Evolutionary conservation across 2,113 vertebrate species (phyloP).

Genomic region (Leiothrix lutea): DNA sequence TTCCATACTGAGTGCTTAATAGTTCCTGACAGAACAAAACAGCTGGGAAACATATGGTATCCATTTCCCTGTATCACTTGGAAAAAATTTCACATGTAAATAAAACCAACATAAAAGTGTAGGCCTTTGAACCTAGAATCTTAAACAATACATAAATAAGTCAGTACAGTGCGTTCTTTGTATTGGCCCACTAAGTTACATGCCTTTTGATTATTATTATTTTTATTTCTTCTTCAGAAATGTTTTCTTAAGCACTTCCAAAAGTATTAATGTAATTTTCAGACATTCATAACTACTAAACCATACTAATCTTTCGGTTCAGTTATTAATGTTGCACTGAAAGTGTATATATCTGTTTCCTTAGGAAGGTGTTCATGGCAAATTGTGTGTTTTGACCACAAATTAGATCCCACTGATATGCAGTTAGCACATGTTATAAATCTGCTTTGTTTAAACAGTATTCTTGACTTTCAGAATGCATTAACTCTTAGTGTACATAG

Average conservation of each 20-base stretch:
- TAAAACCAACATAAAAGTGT: constrained; percentile 83
- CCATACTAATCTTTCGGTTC: constrained; percentile 18
- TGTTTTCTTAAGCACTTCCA: constrained; percentile 44
- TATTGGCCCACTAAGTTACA: constrained; percentile 60
- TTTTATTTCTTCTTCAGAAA: constrained; percentile 63
- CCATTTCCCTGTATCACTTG: constrained; percentile 84
- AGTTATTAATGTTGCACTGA: not conserved
- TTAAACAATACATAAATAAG: constrained; percentile 78
- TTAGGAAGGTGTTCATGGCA: constrained; percentile 32
- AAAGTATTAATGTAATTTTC: constrained; percentile 57
- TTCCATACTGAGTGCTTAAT: constrained; percentile 77
- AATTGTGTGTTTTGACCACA: constrained; percentile 44
- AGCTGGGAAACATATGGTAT: constrained; percentile 86
- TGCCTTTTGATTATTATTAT: constrained; percentile 47
- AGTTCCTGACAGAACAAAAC: constrained; percentile 79
- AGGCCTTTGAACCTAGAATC: constrained; percentile 77
- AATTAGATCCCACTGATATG: not conserved
- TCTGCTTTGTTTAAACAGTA: constrained; percentile 15
- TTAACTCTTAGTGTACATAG: not conserved
- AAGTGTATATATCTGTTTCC: constrained; percentile 33
- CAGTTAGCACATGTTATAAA: constrained; percentile 26
- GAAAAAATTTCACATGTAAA: constrained; percentile 86
- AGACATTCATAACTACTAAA: not conserved
- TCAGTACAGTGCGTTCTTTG: constrained; percentile 71
- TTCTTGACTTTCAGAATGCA: not conserved